Evolutionary conservation across 2,888 invertebrate genomes (phyloP).

Genomic region (Argyra leucocephala): DNA sequence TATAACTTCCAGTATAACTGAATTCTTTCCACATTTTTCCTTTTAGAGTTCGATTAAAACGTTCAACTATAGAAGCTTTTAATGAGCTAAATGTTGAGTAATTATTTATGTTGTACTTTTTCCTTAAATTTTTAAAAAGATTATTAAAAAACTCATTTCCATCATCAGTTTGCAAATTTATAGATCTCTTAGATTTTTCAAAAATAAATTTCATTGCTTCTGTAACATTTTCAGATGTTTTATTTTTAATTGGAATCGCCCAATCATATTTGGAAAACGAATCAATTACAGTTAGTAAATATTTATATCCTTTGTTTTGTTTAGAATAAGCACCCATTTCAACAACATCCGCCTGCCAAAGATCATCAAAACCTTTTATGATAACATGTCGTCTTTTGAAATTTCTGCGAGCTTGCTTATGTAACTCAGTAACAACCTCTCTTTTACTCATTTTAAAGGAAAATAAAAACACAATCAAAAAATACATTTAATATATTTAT

Average conservation of each 20-base stretch:
- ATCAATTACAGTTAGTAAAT: conserved; percentile 38
- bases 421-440: conserved; percentile 18
- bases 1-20: conserved; percentile 27
- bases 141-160: conserved; percentile 28
- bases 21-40: conserved; percentile 25
- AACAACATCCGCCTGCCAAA: conserved; percentile 26
- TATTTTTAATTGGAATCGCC: not conserved
- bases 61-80: conserved; percentile 26
- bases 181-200: conserved; percentile 1
- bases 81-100: conserved; percentile 21
- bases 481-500: too few species aligned
- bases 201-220: not conserved
- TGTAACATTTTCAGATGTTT: not conserved
- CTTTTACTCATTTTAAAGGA: not conserved
- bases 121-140: too few species aligned
- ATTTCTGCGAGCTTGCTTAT: conserved; percentile 21
- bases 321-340: conserved; percentile 31
- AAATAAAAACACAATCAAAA: not conserved
- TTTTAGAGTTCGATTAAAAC: conserved; percentile 28
- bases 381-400: conserved; percentile 20
- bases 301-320: conserved; percentile 33
- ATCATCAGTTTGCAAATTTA: conserved; percentile 18
- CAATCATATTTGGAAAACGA: conserved; percentile 11
- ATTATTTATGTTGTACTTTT: conserved; percentile 20
- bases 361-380: conserved; percentile 21